Conservation (phyloP, 2,797 vertebrate species). For the Enoplosus armatus region DNA sequence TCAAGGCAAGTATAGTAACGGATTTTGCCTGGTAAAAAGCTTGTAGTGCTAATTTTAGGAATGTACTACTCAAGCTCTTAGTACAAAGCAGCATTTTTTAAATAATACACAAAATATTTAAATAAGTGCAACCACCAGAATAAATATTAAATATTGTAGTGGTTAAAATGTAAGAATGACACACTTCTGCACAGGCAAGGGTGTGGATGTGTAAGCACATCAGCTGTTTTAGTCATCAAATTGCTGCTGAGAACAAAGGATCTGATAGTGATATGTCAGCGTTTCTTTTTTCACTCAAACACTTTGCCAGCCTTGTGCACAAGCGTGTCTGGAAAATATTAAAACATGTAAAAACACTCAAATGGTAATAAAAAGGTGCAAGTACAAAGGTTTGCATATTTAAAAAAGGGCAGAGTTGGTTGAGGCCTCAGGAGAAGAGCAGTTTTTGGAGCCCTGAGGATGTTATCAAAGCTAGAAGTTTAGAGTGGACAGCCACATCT, state of each 20-base stretch:
- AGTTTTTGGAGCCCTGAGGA: slow-evolving; percentile 69
- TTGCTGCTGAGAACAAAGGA: slow-evolving; percentile 38
- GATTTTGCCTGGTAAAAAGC: slow-evolving; percentile 56
- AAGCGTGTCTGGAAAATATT: slow-evolving; percentile 64
- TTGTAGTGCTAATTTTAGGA: slow-evolving; percentile 60
- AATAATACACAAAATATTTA: slow-evolving; percentile 69
- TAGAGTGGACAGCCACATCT: slow-evolving; percentile 40
- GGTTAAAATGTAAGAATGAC: slow-evolving; percentile 67
- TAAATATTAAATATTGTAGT: slow-evolving; percentile 84
- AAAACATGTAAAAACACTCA: slow-evolving; percentile 73
- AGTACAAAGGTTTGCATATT: slow-evolving; percentile 84
- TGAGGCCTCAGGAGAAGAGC: slow-evolving; percentile 73
- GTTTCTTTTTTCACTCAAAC: slow-evolving; percentile 6
- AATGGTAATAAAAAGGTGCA: slow-evolving; percentile 80
- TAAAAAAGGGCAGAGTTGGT: slow-evolving; percentile 70
- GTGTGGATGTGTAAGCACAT: slow-evolving; percentile 5
- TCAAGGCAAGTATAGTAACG: slow-evolving; percentile 54
- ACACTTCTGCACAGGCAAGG: slow-evolving; percentile 51
- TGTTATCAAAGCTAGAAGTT: slow-evolving; percentile 65
- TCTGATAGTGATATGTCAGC: slow-evolving; percentile 33
- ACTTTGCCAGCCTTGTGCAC: slow-evolving; percentile 37
- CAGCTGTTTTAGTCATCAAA: slow-evolving; percentile 25
- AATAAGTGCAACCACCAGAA: slow-evolving; percentile 76
- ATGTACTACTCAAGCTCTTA: slow-evolving; percentile 55
- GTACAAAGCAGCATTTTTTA: slow-evolving; percentile 68